These are phyloP conservation scores for Globia sparganii DNA, from an alignment of 2,888 invertebrate genomes.

Conservation along the genomic window DNA sequence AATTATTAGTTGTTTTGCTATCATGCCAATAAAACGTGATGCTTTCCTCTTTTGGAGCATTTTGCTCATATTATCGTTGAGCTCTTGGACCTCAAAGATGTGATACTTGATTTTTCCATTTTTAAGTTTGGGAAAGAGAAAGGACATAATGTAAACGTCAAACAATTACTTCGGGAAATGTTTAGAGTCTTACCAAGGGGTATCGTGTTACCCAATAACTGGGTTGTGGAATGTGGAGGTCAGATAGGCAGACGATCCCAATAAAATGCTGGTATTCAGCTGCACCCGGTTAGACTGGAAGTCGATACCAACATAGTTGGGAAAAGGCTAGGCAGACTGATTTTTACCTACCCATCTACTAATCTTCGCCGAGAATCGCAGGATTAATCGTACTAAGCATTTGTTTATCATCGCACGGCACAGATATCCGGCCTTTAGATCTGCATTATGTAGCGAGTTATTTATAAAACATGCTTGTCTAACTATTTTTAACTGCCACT, in stretches of 20 bases:
- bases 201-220: not conserved
- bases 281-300: not conserved
- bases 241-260: not conserved
- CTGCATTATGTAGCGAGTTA: slow-evolving; percentile 47
- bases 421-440: slow-evolving; percentile 60
- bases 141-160: no score
- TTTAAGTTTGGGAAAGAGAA: no score
- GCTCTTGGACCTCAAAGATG: no score
- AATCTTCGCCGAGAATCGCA: not conserved
- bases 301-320: not conserved
- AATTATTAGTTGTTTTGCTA: no score
- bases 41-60: no score
- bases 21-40: no score
- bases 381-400: slow-evolving; percentile 22
- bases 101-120: no score
- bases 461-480: slow-evolving; percentile 53
- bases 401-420: slow-evolving; percentile 46
- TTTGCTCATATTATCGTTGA: no score
- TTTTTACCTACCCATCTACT: not conserved
- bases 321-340: not conserved
- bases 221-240: not conserved
- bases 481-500: slow-evolving; percentile 57
- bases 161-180: not conserved
- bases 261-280: not conserved
- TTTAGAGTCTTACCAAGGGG: not conserved